Base-by-base conservation (phyloP, 1,140 invertebrate species). In the Matsumurasca onukii region DNA sequence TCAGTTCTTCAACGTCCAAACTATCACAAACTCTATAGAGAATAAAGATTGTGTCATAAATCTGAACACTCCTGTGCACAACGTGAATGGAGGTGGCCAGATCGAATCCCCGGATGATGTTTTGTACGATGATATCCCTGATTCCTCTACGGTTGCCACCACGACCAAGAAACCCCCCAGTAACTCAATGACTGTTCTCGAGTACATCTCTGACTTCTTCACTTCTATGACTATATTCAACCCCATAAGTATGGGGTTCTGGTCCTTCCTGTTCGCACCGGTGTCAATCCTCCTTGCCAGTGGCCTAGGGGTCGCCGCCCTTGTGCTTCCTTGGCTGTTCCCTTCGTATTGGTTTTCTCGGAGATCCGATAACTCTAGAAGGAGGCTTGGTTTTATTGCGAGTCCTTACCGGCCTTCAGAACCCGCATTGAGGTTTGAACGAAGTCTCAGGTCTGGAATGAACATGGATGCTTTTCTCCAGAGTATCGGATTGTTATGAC, bases 211-310 rank as follows among this genome's bases (percentile, higher is more conserved):
- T n/a, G 66, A 70, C 1, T 15, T 73, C 3, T 66, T 76, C 12
- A 68, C 72, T 34, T 69, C 72, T 22, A 61, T 77, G 15, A 69
- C 74, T n/a, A 65, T 76, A 22, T 66, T 77, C 5, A 74, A 75
- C 34, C 76, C 75, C 0, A 69, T 78, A 1, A 67, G 71, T 22
- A 67, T 76, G 30, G 71, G 74, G 15, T 73, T 79, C 45, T 75
- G 76, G 72, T 70, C 75, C 0, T 71, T 78, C 9, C 57, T 79
- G 31, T 71, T 79, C 20, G 76, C 76, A 15, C 78, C 77, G 9
- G 64, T 79, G 13, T 75, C 74, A 12, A 69, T 77, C 22, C 64
- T 79, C 17, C n/a, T 76, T 17, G 69, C 75, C 9, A 75, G 74
- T 30, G 74, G 73, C 17, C 17, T 52, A 75, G 13, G 77, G 74